Conservation (phyloP, 2,113 vertebrate genomes). For the Neogobius melanostomus region DNA sequence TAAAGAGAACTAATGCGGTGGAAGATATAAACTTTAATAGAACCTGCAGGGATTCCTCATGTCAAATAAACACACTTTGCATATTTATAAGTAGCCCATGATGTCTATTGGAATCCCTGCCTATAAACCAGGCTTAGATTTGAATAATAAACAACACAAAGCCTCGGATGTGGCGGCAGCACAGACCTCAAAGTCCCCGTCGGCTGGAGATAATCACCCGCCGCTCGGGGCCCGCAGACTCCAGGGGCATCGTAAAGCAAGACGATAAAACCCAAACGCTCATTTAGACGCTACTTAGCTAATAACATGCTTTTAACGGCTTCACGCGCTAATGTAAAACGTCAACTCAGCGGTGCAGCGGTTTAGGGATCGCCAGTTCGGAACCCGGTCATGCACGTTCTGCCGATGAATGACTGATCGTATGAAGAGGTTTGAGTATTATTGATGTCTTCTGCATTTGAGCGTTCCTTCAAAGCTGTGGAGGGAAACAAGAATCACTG, state of each 20-base stretch:
- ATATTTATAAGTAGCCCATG: not conserved
- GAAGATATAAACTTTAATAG: too few species aligned
- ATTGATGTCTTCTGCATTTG: too few species aligned
- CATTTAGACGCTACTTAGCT: not conserved
- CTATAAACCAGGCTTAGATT: not conserved
- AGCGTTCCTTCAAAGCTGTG: too few species aligned
- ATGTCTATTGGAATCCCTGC: not conserved
- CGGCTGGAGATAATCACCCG: not conserved
- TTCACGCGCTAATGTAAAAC: not conserved
- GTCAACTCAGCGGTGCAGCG: too few species aligned
- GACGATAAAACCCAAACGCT: not conserved
- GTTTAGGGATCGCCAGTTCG: too few species aligned
- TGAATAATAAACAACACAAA: not conserved
- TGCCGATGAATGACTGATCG: too few species aligned
- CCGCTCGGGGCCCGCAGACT: not conserved
- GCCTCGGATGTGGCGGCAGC: not conserved
- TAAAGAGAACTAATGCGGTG: too few species aligned
- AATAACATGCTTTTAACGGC: not conserved
- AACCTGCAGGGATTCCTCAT: too few species aligned
- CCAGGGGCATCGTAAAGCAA: constrained; percentile 7
- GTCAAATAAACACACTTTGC: not conserved
- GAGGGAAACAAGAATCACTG: too few species aligned
- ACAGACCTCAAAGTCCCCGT: not conserved
- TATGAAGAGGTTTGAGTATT: too few species aligned
- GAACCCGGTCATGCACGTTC: too few species aligned